These are phyloP conservation scores for Hirtodrosophila alboralis DNA, from an alignment of 2,888 invertebrate species.

Conservation along the genomic window DNA sequence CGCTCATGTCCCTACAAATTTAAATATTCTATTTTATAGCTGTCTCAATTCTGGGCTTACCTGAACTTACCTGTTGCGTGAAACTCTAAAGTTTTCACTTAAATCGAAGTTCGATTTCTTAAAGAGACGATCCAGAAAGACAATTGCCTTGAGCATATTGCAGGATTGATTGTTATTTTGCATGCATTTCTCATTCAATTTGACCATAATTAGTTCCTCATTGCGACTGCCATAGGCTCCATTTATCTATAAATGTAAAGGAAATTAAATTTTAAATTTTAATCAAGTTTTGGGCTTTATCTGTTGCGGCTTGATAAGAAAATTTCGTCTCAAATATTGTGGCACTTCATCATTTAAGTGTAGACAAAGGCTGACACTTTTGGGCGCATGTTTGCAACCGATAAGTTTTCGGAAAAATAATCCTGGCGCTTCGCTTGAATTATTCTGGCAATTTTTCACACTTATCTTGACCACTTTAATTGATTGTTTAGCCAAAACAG, in stretches of 20 bases:
- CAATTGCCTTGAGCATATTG: slow-evolving; percentile 92
- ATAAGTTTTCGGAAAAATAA: too few species aligned
- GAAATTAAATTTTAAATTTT: too few species aligned
- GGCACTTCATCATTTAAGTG: slow-evolving; percentile 10
- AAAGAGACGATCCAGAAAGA: slow-evolving; percentile 92
- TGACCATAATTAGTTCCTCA: slow-evolving; percentile 90
- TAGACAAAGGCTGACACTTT: slow-evolving; percentile 24
- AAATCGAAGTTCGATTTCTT: slow-evolving; percentile 92
- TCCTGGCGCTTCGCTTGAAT: too few species aligned
- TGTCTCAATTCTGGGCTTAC: not conserved
- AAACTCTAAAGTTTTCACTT: slow-evolving; percentile 90
- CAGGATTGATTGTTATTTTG: slow-evolving; percentile 92
- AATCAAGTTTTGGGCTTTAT: not conserved
- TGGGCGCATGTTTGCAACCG: slow-evolving; percentile 5
- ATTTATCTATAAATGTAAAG: slow-evolving; percentile 84
- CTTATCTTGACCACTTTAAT: slow-evolving; percentile 27
- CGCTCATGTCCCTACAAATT: slow-evolving; percentile 73
- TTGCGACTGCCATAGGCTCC: slow-evolving; percentile 82
- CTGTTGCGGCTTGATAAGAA: not conserved
- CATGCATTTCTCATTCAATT: slow-evolving; percentile 91
- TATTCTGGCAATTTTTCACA: slow-evolving; percentile 40
- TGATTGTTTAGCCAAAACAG: slow-evolving; percentile 10
- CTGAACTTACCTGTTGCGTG: slow-evolving; percentile 87
- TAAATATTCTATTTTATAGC: not conserved
- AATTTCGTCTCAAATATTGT: not conserved